Base-by-base conservation (phyloP, 2,888 invertebrate genomes). In the Drepanosiphum platanoidis region DNA sequence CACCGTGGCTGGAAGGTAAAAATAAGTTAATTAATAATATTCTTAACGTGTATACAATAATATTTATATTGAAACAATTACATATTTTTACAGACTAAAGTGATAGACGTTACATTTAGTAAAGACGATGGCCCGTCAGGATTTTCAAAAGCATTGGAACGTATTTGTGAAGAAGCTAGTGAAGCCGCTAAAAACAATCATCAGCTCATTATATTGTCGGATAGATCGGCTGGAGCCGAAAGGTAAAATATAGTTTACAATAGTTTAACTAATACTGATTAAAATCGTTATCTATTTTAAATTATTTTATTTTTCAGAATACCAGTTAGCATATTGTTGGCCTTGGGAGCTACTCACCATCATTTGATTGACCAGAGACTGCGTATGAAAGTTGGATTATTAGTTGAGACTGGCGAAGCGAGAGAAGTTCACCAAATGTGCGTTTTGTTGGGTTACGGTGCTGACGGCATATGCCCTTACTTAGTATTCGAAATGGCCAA, bases 381-480 rank as follows among this genome's bases (percentile, higher is more conserved):
- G 88, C 93, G 99, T 80, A 98, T 98, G 97, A 98, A 97, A 90
- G 96, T 97, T 34, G 98, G 97, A 61, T 91, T 99, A 84, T 93
- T 99, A 86, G 92, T 99, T 86, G 99, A 99, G 91, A 97, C 98
- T 0, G 99, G 95, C 1, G 99, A 99, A 90, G 97, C 98, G 0
- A 91, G 92, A 87, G 92, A 92, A 88, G 97, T 98, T 0, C 99
- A 99, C 89, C 98, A 99, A 89, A 94, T 98, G 90, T 98, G 98
- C 89, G 96, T 98, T 0, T 91, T 99, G 39, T 92, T 99, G 58
- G 99, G 96, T 88, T 99, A 97, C 90, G 99, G 99, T 46, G 98
- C 98, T 3, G 99, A 99, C 91, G 99, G 96, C 0, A 95, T 99
- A 88, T 99, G 99, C 88, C 99, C 99, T 0, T 99, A 98, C 90